phyloP scores from a whole-genome alignment of 2,113 vertebrate genomes.

The Murina feae region DNA sequence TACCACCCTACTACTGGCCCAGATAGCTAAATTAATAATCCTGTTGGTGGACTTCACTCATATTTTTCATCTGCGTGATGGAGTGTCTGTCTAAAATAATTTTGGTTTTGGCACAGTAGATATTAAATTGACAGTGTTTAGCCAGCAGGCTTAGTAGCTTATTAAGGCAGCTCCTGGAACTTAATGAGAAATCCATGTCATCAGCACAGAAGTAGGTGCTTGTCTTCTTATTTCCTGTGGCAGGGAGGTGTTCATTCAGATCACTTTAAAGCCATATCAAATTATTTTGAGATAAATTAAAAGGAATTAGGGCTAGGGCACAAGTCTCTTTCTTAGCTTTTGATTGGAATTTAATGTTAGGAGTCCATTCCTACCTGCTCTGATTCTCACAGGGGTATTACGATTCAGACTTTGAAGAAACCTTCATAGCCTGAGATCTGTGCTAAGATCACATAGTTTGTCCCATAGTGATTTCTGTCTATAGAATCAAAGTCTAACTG shows the following conservation, averaged over 20 bases:
- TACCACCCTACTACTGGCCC: neutral
- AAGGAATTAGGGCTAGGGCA: constrained; percentile 26
- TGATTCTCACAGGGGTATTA: constrained; percentile 54
- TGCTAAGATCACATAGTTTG: constrained; percentile 66
- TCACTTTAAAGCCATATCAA: constrained; percentile 34
- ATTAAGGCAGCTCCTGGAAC: constrained; percentile 34
- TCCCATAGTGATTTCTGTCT: constrained; percentile 43
- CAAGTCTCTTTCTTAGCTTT: constrained; percentile 24
- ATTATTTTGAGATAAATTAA: constrained; percentile 63
- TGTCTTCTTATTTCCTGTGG: constrained; percentile 48
- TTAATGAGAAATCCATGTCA: constrained; percentile 63
- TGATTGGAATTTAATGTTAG: constrained; percentile 48
- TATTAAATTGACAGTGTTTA: constrained; percentile 60
- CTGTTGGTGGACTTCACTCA: neutral
- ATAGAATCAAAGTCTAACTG: constrained; percentile 68
- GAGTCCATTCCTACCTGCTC: constrained; percentile 18
- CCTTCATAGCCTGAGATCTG: constrained; percentile 59
- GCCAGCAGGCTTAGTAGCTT: constrained; percentile 52
- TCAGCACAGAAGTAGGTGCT: constrained; percentile 37
- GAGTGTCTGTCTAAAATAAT: constrained; percentile 54
- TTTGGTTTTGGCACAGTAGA: constrained; percentile 43
- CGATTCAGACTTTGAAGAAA: constrained; percentile 55
- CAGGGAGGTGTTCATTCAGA: constrained; percentile 41
- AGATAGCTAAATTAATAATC: constrained; percentile 36
- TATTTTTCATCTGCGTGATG: constrained; percentile 28